These are phyloP conservation scores for Vimba vimba DNA, from an alignment of 2,113 vertebrate genomes.

Conservation along the genomic window DNA sequence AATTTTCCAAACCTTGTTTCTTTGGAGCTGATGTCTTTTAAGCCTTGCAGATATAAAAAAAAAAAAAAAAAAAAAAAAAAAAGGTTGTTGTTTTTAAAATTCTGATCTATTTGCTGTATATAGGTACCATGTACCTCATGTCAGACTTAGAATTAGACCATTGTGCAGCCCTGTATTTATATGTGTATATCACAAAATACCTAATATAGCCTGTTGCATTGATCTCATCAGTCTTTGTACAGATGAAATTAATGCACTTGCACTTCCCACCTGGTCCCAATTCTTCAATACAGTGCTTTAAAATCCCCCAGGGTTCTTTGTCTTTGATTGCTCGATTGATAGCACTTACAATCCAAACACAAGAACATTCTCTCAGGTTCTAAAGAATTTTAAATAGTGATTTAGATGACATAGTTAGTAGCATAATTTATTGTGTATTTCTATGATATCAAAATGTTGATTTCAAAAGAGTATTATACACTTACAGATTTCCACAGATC, in stretches of 20 bases:
- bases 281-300: constrained; percentile 27
- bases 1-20: neutral
- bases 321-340: constrained; percentile 37
- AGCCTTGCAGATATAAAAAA: neutral
- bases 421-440: no score
- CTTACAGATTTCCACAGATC: constrained; percentile 43
- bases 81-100: neutral
- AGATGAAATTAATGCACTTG: constrained; percentile 34
- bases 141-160: no score
- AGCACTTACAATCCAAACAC: constrained; percentile 45
- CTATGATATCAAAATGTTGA: no score
- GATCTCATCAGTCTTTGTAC: constrained; percentile 43
- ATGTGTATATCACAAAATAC: no score
- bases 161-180: no score
- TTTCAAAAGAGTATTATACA: neutral
- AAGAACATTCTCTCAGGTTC: constrained; percentile 37
- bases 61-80: neutral
- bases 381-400: neutral
- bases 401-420: no score
- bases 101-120: neutral
- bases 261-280: constrained; percentile 41
- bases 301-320: constrained; percentile 28
- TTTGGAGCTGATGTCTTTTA: neutral
- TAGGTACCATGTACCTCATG: no score
- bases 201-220: neutral